Evolutionary conservation across 2,113 vertebrate genomes (phyloP), one percentile per base, ranked within the genome.

Genomic region (Tupaia tana): DNA sequence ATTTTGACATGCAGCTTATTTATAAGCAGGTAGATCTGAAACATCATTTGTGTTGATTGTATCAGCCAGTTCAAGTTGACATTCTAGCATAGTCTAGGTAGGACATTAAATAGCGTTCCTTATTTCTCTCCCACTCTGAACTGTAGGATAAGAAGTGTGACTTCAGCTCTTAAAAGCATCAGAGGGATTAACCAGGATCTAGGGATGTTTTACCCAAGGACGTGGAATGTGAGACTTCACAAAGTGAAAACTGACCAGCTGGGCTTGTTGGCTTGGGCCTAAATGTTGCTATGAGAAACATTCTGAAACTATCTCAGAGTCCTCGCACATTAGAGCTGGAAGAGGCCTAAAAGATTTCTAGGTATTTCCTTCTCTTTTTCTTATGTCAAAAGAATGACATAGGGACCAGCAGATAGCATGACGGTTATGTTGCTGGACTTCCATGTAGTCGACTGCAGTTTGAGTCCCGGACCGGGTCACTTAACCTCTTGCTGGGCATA

Each of bases 41-140:
- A 61, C 24, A 13, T 82, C 86, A 93, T 61, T 81, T 66, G 27
- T 27, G 14, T n/a, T 90, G 79, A 79, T 94, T 91, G 16, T 66
- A 66, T 73, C 15, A 34, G 34, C n/a, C 63, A 29, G 15, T 86
- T 80, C 63, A 69, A 71, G 31, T 29, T 20, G 25, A 19, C 34
- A 13, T 54, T 34, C 63, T 75, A 54, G n/a, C 25, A 9, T 22
- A 22, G 29, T 22, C 77, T 81, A 70, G 66, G 71, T 69, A 43
- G 83, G 52, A 54, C 1, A 7, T 43, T 81, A 59, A n/a, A 9
- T 63, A 10, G 25, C 61, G 56, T 29, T 71, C 20, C 58, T 89
- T 43, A 18, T 66, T 86, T 94, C 63, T 64, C 58, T 89, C 18
- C 63, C 15, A 56, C 11, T 75, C 11, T 16, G 15, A 58, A 71